Percentiles rank a stretch among this genome's conserved stretches.
phyloP scores from a whole-genome alignment of 1,140 invertebrate species.

The Babylonia areolata region DNA sequence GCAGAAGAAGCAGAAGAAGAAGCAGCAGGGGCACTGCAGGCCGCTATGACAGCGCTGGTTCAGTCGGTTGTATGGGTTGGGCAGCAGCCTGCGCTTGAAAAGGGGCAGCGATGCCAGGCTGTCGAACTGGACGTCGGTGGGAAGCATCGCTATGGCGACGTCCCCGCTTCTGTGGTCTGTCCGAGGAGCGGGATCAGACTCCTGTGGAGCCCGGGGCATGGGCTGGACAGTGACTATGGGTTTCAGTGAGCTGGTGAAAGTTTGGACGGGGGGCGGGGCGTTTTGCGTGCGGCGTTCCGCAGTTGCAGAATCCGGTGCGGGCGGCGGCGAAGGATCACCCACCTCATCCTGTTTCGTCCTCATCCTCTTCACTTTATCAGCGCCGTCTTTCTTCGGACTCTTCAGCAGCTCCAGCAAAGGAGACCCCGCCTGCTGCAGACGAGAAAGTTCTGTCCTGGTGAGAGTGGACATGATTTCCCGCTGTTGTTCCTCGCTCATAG shows the following conservation, averaged over 20 bases:
- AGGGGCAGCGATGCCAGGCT: not conserved
- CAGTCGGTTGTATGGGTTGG: slow-evolving; percentile 53
- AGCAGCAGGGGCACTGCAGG: slow-evolving; percentile 54
- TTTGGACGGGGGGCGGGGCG: not conserved
- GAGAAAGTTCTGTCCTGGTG: not conserved
- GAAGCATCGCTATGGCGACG: not conserved
- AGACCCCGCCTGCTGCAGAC: not conserved
- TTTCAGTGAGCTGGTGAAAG: not conserved
- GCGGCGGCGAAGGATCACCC: not conserved
- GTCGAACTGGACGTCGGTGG: not conserved
- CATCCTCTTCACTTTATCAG: not conserved
- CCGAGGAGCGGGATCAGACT: not conserved
- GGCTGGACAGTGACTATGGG: slow-evolving; percentile 8
- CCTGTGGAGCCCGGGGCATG: not conserved
- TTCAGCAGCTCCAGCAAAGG: not conserved
- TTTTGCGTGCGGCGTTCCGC: not conserved
- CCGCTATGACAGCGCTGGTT: slow-evolving; percentile 53
- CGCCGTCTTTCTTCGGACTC: not conserved
- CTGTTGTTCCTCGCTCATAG: not conserved
- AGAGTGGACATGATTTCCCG: slow-evolving; percentile 14
- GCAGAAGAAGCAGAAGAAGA: slow-evolving; percentile 58
- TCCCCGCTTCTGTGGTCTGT: not conserved
- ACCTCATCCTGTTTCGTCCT: not conserved
- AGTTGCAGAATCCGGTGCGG: not conserved
- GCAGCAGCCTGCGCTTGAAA: slow-evolving; percentile 29